Evolutionary conservation across 2,888 invertebrate species (phyloP), one percentile per base, ranked within the genome.

Genomic region (Bellardia bayeri): DNA sequence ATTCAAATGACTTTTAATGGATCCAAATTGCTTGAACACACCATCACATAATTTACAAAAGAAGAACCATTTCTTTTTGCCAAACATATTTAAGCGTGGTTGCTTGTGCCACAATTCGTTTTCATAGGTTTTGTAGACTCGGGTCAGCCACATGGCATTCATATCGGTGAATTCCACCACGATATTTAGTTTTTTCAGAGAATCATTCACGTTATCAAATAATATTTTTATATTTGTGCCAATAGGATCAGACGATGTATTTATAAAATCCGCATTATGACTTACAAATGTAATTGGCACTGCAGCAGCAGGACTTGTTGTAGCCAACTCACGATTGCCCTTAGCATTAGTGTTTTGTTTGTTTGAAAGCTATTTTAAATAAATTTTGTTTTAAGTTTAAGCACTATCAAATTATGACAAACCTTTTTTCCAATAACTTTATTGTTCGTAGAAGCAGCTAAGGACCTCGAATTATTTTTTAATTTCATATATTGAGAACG

Each of bases 401-500:
- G 1, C 30, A 0, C 11, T 49, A 4, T n/a, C 0, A 5, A 23
- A 54, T 23, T 7, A 0, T 56, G 3, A 9, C 58, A 61, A 49
- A 84, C 79, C 2, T n/a, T 40, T 58, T 66, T 30, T 30, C 16
- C 66, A 37, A 49, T 7, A 2, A 0, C 13, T n/a, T 30, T 63
- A 8, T 64, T 81, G 8, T n/a, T 72, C 16, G 13, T 9, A 13
- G 49, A 1, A 13, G 11, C 13, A 4, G 8, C 49, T 7, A 5
- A 30, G 2, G 7, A 2, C 16, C 14, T 9, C 11, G 14, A 5
- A 33, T 37, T 79, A 11, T 42, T 30, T 75, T 71, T 66, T 7
- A 76, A 23, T 33, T 84, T 30, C 9, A 87, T 13, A 37, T 84
- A 85, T 37, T 87, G 87, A 0, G 85, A 85, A n/a, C 84, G 78